Conservation (phyloP, 2,888 invertebrate species). For the Norana najaformis region DNA sequence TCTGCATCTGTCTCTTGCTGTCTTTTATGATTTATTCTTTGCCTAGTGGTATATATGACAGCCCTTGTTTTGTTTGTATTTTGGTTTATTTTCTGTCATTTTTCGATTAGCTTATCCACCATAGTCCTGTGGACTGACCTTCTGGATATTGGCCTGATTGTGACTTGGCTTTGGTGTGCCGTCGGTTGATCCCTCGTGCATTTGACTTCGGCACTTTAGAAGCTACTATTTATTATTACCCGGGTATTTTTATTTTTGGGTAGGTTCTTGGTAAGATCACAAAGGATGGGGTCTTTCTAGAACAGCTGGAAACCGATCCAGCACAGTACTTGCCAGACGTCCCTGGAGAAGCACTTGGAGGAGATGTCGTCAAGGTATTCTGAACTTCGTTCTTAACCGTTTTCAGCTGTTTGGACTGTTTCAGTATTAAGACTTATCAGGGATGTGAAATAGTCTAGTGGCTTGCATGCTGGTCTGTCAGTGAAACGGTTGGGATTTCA, state of each 20-base stretch:
- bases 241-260: background rate
- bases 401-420: no score
- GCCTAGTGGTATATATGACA: background rate
- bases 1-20: no score
- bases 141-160: no score
- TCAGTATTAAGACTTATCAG: no score
- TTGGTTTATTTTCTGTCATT: no score
- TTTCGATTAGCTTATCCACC: no score
- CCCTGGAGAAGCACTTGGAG: conserved; percentile 52
- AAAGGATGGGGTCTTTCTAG: conserved; percentile 61
- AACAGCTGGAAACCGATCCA: conserved; percentile 61
- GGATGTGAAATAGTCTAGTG: no score
- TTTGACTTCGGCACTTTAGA: background rate
- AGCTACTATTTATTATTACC: background rate
- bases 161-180: no score
- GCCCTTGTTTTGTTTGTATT: background rate
- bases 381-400: background rate
- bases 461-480: no score
- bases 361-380: conserved; percentile 57
- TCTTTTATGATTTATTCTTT: background rate
- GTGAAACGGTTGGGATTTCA: no score
- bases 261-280: conserved; percentile 60
- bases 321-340: conserved; percentile 61
- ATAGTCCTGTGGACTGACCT: no score
- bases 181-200: no score